A percentile compares a stretch with the other conserved stretches of the same genome.
phyloP scores from a whole-genome alignment of 1,140 invertebrate genomes.

The Drosophila tristis region DNA sequence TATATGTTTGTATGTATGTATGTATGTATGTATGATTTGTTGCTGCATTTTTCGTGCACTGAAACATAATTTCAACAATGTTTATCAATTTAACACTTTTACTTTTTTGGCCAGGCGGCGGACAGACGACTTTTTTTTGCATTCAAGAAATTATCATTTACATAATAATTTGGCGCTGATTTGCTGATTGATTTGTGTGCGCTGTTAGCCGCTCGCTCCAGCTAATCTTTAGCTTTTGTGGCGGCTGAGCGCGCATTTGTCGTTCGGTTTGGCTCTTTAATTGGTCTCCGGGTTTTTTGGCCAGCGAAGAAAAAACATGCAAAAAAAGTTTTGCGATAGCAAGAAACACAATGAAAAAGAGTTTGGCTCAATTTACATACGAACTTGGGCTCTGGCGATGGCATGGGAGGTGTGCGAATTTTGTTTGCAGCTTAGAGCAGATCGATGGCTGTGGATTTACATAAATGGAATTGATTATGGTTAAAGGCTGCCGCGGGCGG shows the following conservation, averaged over 20 bases:
- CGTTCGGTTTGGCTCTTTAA: slow-evolving; percentile 68
- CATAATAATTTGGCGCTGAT: slow-evolving; percentile 72
- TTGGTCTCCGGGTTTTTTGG: slow-evolving; percentile 45
- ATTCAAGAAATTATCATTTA: slow-evolving; percentile 69
- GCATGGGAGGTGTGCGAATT: slow-evolving; percentile 58
- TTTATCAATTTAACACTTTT: slow-evolving; percentile 64
- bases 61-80: slow-evolving; percentile 46
- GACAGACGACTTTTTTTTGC: slow-evolving; percentile 4
- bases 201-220: slow-evolving; percentile 30
- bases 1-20: not conserved
- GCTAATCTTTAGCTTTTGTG: slow-evolving; percentile 45
- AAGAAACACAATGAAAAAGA: slow-evolving; percentile 36
- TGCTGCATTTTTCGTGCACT: slow-evolving; percentile 50
- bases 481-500: slow-evolving; percentile 34
- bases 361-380: slow-evolving; percentile 59
- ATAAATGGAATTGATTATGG: slow-evolving; percentile 43
- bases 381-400: slow-evolving; percentile 55
- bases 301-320: slow-evolving; percentile 60
- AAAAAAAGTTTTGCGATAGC: slow-evolving; percentile 48
- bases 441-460: slow-evolving; percentile 36
- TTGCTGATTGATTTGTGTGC: slow-evolving; percentile 64
- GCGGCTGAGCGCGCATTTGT: slow-evolving; percentile 43
- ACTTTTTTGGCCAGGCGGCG: slow-evolving; percentile 17
- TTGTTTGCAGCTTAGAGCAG: slow-evolving; percentile 39
- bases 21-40: slow-evolving; percentile 7